Conservation (phyloP, 2,888 invertebrate species). For the Deilephila porcellus region DNA sequence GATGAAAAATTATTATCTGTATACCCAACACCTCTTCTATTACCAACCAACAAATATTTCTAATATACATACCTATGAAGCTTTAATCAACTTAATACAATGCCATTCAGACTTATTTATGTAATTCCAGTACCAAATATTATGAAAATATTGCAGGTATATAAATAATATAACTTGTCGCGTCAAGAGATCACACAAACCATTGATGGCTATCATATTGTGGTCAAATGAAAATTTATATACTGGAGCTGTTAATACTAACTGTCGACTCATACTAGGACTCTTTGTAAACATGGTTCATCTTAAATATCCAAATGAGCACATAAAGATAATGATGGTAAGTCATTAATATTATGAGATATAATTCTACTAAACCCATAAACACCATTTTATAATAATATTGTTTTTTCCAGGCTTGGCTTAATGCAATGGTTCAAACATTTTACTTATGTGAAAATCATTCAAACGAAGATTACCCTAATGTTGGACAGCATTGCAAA, state of each 20-base stretch:
- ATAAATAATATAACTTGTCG: constrained; percentile 62
- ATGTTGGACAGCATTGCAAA: constrained; percentile 61
- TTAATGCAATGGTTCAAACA: constrained; percentile 69
- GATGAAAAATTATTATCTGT: too few relatives aligned
- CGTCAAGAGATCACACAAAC: constrained; percentile 69
- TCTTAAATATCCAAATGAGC: constrained; percentile 66
- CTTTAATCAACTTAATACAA: too few relatives aligned
- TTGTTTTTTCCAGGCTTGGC: constrained; percentile 65
- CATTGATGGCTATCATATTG: constrained; percentile 67
- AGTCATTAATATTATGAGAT: constrained; percentile 40
- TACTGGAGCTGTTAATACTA: constrained; percentile 65
- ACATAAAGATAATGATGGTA: constrained; percentile 68
- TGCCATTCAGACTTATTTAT: too few relatives aligned
- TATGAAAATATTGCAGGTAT: constrained; percentile 56
- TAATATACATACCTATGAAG: not conserved
- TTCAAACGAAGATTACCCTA: constrained; percentile 70
- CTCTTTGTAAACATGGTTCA: constrained; percentile 69
- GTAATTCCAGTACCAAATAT: not conserved
- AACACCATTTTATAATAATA: not conserved
- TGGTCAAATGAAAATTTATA: constrained; percentile 68
- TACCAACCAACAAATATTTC: not conserved
- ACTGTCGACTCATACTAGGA: constrained; percentile 67
- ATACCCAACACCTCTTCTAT: too few relatives aligned
- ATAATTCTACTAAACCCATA: not conserved
- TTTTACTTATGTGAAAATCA: constrained; percentile 69